phyloP scores from a whole-genome alignment of 2,797 vertebrate genomes.

The Octomys mimax region DNA sequence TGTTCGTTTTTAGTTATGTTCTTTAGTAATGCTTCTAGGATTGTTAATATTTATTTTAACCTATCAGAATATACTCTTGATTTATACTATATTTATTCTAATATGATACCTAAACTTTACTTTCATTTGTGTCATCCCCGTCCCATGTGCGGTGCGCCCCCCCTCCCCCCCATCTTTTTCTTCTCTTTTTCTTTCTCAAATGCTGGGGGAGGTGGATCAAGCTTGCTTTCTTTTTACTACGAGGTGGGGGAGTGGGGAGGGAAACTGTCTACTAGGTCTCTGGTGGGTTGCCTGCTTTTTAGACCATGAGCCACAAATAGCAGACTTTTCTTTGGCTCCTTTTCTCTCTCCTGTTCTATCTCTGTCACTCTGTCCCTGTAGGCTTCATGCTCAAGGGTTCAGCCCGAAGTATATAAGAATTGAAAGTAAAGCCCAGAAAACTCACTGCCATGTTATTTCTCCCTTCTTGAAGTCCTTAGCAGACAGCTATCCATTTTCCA shows the following conservation, averaged over 20 bases:
- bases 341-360: background rate
- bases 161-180: background rate
- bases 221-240: background rate
- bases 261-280: background rate
- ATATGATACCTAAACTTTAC: background rate
- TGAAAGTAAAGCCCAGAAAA: background rate
- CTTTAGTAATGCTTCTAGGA: background rate
- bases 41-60: background rate
- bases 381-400: too few relatives aligned
- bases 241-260: background rate
- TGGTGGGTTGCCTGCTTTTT: background rate
- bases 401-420: background rate
- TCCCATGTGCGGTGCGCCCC: too few relatives aligned
- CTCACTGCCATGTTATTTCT: background rate
- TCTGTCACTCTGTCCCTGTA: background rate
- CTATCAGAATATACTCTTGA: background rate
- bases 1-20: background rate
- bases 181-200: background rate
- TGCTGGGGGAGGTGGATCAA: background rate
- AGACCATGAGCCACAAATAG: background rate
- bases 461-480: background rate
- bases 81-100: constrained; percentile 42
- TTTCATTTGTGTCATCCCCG: background rate
- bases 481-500: background rate
- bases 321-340: background rate